Base-by-base conservation (phyloP, 2,113 vertebrate genomes). In the Nymphicus hollandicus region DNA sequence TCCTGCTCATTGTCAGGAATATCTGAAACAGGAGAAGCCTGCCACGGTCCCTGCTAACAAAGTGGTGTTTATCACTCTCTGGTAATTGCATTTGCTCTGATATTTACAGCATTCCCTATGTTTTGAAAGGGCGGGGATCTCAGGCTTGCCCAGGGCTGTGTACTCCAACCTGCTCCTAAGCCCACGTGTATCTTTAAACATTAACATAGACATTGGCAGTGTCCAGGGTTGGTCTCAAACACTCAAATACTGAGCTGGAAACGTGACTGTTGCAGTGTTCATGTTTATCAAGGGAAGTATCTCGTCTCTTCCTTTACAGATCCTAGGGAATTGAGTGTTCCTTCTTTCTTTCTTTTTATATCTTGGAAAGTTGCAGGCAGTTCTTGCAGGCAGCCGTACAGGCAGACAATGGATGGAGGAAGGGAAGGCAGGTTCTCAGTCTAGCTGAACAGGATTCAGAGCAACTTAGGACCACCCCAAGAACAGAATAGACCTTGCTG, bases 91-190 rank as follows among this genome's bases (percentile, higher is more conserved):
- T 96, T 93, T 91, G 68, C 86, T 35, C 1, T 72, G 88, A 87
- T 81, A 96, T 93, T 96, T 89, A 86, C 69, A 94, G 79, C 78
- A 94, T 91, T 93, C 90, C 88, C 89, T 95, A 46, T 80, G 91
- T 85, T 93, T 93, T 83, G 86, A 94, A 73, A 94, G 33, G 33
- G 78, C 24, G 91, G 78, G 94, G 58, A 61, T 46, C 73, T 71
- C 63, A 66, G 70, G 66, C 53, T 94, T 86, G 58, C 92, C 77
- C 28, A n/a, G 37, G 66, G 73, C 76, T 61, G 60, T 86, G 81
- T 65, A 61, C 60, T 90, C 41, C 60, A 84, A 79, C 52, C 68
- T 88, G 56, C 64, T 93, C 37, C 79, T 64, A n/a, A 89, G 24
- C 43, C 43, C 71, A 79, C 16, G 25, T 2, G 6, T 60, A 35